Evolutionary conservation across 2,113 vertebrate genomes (phyloP), one percentile per base, ranked within the genome.

Genomic region (Calidris pugnax): DNA sequence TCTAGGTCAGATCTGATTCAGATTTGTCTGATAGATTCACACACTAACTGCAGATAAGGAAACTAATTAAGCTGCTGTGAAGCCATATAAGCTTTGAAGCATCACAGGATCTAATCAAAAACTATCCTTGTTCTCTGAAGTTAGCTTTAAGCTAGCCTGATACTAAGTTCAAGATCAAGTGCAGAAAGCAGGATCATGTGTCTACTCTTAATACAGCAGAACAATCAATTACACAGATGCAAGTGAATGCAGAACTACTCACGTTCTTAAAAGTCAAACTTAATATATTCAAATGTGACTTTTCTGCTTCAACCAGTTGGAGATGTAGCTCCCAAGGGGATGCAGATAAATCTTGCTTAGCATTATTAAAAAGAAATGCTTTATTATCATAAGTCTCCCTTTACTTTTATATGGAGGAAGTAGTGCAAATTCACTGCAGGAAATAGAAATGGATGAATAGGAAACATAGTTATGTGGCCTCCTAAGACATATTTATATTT

Each of bases 351-450:
- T 89, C 35, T 95, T 94, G 20, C 26, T 86, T 85, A 85, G 9
- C 7, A 45, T 76, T 93, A 96, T 96, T 95, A 90, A 95, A 97
- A 96, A 89, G 12, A 93, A 94, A 87, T 93, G 12, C 75, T 84
- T 94, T 87, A 69, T 87, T 77, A 72, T 71, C 21, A 9, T 35
- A 72, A 33, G 3, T 63, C 35, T 85, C 20, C 24, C 14, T 53
- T 53, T 77, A 88, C 16, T 83, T 87, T 50, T 80, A 5, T 74
- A 22, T 1, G 18, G 28, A 67, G 4, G 14, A 80, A 91, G 55
- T 14, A 85, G 14, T 19, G 43, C 43, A 87, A 91, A 89, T 8
- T 68, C 30, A 79, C 37, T 86, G 51, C 20, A 23, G 47, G 48
- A 76, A 45, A 74, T 10, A 72, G 47, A 69, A 95, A 88, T 39